Evolutionary conservation across 2,888 invertebrate genomes (phyloP).

Genomic region (Scaptomyza cyrtandrae): DNA sequence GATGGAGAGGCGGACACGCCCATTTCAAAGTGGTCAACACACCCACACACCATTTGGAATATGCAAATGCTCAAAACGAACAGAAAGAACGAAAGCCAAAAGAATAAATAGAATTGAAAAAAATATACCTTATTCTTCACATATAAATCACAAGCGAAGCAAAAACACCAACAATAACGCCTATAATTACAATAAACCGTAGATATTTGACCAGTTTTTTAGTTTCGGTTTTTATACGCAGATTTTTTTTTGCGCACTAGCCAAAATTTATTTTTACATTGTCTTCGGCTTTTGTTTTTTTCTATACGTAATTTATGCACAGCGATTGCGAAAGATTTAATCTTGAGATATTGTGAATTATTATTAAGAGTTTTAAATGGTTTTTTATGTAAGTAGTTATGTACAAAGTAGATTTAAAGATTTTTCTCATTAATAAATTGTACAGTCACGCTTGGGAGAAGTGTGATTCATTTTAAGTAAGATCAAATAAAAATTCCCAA

Average conservation of each 20-base stretch:
- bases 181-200: constrained; percentile 51
- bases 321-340: constrained; percentile 53
- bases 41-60: constrained; percentile 38
- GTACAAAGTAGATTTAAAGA: constrained; percentile 5
- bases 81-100: constrained; percentile 32
- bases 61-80: constrained; percentile 32
- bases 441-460: constrained; percentile 21
- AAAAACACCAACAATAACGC: constrained; percentile 22
- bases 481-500: constrained; percentile 17
- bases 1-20: constrained; percentile 32
- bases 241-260: constrained; percentile 17
- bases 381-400: constrained; percentile 10
- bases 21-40: constrained; percentile 52
- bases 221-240: no score
- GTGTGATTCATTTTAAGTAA: constrained; percentile 33
- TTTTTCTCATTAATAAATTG: constrained; percentile 3
- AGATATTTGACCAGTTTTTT: constrained; percentile 49
- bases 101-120: constrained; percentile 18
- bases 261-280: constrained; percentile 28
- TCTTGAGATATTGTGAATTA: constrained; percentile 39
- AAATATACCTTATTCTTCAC: constrained; percentile 49
- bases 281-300: constrained; percentile 13
- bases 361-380: constrained; percentile 10
- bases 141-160: constrained; percentile 61
- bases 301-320: constrained; percentile 49